Evolutionary conservation across 2,797 vertebrate species (phyloP).

Genomic region (Malurus splendens): DNA sequence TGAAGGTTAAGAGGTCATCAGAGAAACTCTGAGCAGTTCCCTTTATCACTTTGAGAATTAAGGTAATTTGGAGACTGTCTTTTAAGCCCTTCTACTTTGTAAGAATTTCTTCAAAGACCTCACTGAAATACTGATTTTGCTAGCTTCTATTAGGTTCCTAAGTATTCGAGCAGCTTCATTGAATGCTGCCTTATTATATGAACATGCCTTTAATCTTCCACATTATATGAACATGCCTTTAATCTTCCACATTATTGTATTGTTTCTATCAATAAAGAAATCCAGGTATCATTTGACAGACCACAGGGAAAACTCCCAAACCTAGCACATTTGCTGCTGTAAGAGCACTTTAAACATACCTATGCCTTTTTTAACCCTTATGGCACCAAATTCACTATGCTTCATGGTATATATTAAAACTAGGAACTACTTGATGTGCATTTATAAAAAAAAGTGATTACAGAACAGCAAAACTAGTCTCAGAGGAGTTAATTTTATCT

Average conservation of each 20-base stretch:
- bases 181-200: background rate
- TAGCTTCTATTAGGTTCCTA: background rate
- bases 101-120: background rate
- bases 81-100: background rate
- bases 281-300: background rate
- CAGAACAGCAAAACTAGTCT: background rate
- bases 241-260: background rate
- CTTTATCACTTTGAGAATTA: background rate
- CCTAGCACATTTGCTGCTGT: background rate
- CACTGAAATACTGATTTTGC: background rate
- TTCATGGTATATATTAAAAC: background rate
- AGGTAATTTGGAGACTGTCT: background rate
- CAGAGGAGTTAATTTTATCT: background rate
- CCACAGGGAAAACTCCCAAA: background rate
- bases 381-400: background rate
- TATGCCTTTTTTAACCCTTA: background rate
- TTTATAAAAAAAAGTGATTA: background rate
- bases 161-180: background rate
- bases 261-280: background rate
- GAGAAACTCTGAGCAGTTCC: background rate
- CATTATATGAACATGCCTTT: background rate
- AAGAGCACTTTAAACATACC: background rate
- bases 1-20: background rate
- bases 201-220: background rate
- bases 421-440: background rate